phyloP scores from a whole-genome alignment of 1,140 invertebrate genomes.

The Nymphalis io region DNA sequence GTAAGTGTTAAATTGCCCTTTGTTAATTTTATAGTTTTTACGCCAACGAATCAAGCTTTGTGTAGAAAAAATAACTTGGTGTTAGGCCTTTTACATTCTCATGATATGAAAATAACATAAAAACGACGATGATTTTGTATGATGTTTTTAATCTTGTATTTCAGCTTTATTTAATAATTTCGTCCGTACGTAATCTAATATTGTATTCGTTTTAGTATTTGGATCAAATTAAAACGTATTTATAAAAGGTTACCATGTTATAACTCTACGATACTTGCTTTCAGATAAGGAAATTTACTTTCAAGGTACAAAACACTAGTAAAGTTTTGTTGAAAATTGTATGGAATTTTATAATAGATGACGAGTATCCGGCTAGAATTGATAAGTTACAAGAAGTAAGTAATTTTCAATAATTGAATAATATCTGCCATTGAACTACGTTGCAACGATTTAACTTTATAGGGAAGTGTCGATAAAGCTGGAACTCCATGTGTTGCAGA shows the following conservation, averaged over 20 bases:
- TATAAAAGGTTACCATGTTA: not conserved
- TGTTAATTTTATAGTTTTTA: too few species aligned
- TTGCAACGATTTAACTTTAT: not conserved
- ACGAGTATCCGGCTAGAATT: slow-evolving; percentile 65
- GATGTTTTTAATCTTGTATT: too few species aligned
- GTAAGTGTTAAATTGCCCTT: slow-evolving; percentile 36
- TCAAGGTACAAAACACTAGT: slow-evolving; percentile 62
- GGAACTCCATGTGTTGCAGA: not conserved
- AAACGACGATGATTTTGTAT: too few species aligned
- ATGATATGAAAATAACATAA: too few species aligned
- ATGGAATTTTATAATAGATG: slow-evolving; percentile 68
- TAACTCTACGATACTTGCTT: slow-evolving; percentile 17
- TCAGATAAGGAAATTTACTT: slow-evolving; percentile 59
- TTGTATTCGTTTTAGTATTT: too few species aligned
- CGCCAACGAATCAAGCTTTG: too few species aligned
- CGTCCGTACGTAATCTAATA: too few species aligned
- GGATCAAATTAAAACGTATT: too few species aligned
- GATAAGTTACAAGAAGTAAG: slow-evolving; percentile 48
- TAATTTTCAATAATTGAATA: slow-evolving; percentile 17
- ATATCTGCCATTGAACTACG: not conserved
- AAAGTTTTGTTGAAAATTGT: slow-evolving; percentile 65
- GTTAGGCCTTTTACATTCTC: too few species aligned
- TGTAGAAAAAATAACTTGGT: too few species aligned
- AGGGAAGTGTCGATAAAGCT: slow-evolving; percentile 11
- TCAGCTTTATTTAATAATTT: too few species aligned